Evolutionary conservation across 2,888 invertebrate species (phyloP), one percentile per base, ranked within the genome.

Genomic region (Bibio marci): DNA sequence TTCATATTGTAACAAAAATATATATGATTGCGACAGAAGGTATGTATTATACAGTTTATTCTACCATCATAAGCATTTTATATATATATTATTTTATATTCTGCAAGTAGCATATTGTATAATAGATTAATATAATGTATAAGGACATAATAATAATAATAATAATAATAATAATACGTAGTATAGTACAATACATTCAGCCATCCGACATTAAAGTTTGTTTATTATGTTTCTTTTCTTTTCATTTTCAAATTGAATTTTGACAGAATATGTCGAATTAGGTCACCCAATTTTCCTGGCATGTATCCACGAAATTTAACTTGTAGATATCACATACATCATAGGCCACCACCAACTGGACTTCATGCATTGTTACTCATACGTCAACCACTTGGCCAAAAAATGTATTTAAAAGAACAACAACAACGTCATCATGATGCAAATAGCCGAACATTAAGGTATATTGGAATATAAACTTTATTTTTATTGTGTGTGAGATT

Each of bases 201-300:
- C n/a, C n/a, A n/a, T n/a, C n/a, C n/a, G n/a, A n/a, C n/a, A n/a
- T n/a, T n/a, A n/a, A n/a, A n/a, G n/a, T n/a, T n/a, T n/a, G n/a
- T n/a, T n/a, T n/a, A n/a, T n/a, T n/a, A n/a, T n/a, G n/a, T n/a
- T n/a, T n/a, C n/a, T n/a, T n/a, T n/a, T n/a, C n/a, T n/a, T n/a
- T n/a, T n/a, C n/a, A n/a, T 26, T 6, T 28, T 8, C 12, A 13
- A 10, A 33, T 28, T 34, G n/a, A 15, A 17, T 30, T 15, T 27
- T n/a, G n/a, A n/a, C n/a, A 42, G 63, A 47, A 65, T 65, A 34
- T 80, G 80, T 62, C 74, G 81, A 45, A 75, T 85, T 44, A 81
- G 83, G 62, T 86, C 86, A 18, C 90, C 88, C 11, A 90, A 90
- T 68, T 88, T 82, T 60, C 87, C 87, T 11, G 88, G 88, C 38